Conservation (phyloP, 2,113 vertebrate species). For the Ageneiosus marmoratus region DNA sequence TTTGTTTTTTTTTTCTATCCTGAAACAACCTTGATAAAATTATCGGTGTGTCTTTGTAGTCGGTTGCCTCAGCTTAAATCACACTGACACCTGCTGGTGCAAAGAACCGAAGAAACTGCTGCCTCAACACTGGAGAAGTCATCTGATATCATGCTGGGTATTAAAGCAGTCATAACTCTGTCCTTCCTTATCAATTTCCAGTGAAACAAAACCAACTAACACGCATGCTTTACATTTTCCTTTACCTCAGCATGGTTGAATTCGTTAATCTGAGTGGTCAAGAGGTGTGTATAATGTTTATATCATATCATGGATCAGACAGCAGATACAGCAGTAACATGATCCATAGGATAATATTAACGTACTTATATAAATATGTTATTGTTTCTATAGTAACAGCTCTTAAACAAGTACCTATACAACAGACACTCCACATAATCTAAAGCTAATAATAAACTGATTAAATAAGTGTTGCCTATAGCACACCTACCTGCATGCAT, state of each 20-base stretch:
- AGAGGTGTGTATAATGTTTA: neutral
- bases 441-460: neutral
- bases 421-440: neutral
- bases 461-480: neutral
- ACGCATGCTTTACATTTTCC: neutral
- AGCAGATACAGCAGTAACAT: neutral
- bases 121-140: neutral
- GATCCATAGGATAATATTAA: neutral
- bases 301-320: neutral
- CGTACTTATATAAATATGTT: neutral
- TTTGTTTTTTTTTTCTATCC: neutral
- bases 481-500: neutral
- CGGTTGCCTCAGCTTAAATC: slow-evolving; percentile 45
- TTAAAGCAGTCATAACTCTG: neutral
- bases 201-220: too few relatives aligned
- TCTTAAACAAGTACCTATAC: neutral
- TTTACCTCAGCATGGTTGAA: neutral
- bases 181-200: neutral
- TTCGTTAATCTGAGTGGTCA: neutral
- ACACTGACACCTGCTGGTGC: slow-evolving; percentile 70
- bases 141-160: neutral
- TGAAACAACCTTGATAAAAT: slow-evolving; percentile 48
- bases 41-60: neutral
- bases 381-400: neutral
- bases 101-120: neutral